Base-by-base conservation (phyloP, 2,797 vertebrate species). In the Acomys russatus region DNA sequence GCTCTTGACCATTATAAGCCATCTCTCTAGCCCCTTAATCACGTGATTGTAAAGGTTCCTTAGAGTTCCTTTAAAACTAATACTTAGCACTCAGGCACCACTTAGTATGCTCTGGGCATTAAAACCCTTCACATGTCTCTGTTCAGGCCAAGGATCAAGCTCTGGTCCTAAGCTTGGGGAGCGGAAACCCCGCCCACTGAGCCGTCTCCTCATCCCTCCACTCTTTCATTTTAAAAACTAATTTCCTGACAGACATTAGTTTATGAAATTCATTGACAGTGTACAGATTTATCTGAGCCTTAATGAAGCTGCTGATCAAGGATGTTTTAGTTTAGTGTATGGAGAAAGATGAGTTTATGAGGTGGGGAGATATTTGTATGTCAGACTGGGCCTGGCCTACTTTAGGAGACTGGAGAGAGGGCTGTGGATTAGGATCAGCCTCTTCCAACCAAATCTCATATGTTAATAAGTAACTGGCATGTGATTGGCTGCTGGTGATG, bases 401-500 rank as follows among this genome's bases (percentile, higher is more conserved):
- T 18, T 56, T 9, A 85, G 76, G 77, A 64, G 80, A 82, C 10
- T 9, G 49, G 93, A 28, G 38, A 80, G 28, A 94, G 74, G 51
- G 68, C 49, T 56, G 12, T 49, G 87, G 51, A 10, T 84, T 91
- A 80, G 25, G 10, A n/a, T 82, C 28, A 68, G 6, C 68, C 30
- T 94, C 90, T 85, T 92, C 91, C 83, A 93, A 90, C 96, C 49
- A 92, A 63, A 83, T 95, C n/a, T 82, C 12, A 51, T 71, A 87
- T 90, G 56, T 80, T 95, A 97, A 91, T 91, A 82, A 87, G 77
- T n/a, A 59, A 17, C 54, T 92, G 59, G 23, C 22, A 35, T 97
- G 78, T 97, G 97, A 97, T 96, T 97, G 95, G 95, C 94, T 97
- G 64, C 83, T 90, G 80, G 74, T 87, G 76, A 90, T 70, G 17